These are phyloP conservation scores for Drosophila auraria DNA, from an alignment of 1,140 invertebrate species.

Conservation along the genomic window DNA sequence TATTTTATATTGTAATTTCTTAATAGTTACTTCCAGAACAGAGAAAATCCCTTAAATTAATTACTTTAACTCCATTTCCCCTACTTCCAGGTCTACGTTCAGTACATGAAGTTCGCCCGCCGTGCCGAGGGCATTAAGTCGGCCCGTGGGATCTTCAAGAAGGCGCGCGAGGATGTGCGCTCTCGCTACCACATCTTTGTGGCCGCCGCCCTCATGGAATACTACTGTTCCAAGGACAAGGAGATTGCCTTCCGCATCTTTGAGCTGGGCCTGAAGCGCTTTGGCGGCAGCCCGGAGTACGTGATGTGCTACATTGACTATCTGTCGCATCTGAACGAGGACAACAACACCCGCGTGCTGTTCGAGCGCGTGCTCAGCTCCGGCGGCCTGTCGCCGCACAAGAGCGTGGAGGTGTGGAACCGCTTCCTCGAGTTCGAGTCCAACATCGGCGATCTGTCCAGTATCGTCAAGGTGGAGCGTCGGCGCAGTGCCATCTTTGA, in stretches of 20 bases:
- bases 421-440: constrained; percentile 99
- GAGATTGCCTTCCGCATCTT: constrained; percentile 99
- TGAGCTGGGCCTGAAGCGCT: constrained; percentile 98
- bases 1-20: too few relatives aligned
- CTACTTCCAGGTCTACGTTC: constrained; percentile 92
- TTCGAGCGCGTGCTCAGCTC: constrained; percentile 98
- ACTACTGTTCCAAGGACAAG: constrained; percentile 99
- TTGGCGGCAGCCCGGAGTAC: constrained; percentile 97
- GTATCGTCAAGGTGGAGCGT: constrained; percentile 99
- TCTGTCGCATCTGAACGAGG: constrained; percentile 99
- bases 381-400: constrained; percentile 95
- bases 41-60: too few relatives aligned
- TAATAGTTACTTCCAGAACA: too few relatives aligned
- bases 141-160: constrained; percentile 97
- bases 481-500: constrained; percentile 95
- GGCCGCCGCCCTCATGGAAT: constrained; percentile 99
- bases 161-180: constrained; percentile 95
- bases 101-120: constrained; percentile 99
- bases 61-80: too few relatives aligned
- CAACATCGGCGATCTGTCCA: constrained; percentile 98
- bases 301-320: constrained; percentile 98
- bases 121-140: constrained; percentile 99
- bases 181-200: constrained; percentile 97
- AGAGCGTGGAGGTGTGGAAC: constrained; percentile 99
- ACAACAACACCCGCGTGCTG: constrained; percentile 99